phyloP scores from a whole-genome alignment of 2,113 vertebrate species.

The Pteronura brasiliensis region DNA sequence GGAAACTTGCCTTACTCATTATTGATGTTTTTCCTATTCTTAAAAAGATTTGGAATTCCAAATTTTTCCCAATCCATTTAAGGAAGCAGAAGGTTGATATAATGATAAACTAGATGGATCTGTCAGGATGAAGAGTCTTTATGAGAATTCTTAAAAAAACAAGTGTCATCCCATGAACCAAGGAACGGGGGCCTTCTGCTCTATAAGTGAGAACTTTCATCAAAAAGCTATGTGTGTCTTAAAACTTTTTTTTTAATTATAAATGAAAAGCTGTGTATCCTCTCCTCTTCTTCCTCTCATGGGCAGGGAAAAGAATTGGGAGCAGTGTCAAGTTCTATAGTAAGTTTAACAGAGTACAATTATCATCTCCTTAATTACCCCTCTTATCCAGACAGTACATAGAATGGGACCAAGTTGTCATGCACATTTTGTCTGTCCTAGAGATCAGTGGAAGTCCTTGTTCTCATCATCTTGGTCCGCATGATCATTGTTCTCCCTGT shows the following conservation, averaged over 20 bases:
- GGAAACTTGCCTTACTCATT: not conserved
- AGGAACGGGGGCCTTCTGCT: not conserved
- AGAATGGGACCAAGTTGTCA: not conserved
- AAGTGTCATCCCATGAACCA: not conserved
- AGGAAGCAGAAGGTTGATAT: not conserved
- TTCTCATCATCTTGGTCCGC: not conserved
- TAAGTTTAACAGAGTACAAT: not conserved
- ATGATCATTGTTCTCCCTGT: not conserved
- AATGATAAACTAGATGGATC: not conserved
- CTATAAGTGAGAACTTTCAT: not conserved
- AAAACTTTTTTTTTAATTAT: not conserved
- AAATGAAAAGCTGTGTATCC: not conserved
- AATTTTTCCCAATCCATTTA: not conserved
- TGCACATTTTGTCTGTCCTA: not conserved
- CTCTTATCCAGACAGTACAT: not conserved
- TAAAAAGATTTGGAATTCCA: not conserved
- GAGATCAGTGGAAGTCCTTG: not conserved
- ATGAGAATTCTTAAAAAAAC: not conserved
- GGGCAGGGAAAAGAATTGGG: not conserved
- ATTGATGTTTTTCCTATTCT: not conserved
- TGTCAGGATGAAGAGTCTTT: not conserved
- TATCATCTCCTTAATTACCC: not conserved
- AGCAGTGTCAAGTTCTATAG: not conserved
- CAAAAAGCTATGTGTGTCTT: not conserved
- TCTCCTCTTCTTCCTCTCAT: not conserved